These are phyloP conservation scores for Sebastes jordani DNA, from an alignment of 2,797 vertebrate genomes.

Conservation along the genomic window DNA sequence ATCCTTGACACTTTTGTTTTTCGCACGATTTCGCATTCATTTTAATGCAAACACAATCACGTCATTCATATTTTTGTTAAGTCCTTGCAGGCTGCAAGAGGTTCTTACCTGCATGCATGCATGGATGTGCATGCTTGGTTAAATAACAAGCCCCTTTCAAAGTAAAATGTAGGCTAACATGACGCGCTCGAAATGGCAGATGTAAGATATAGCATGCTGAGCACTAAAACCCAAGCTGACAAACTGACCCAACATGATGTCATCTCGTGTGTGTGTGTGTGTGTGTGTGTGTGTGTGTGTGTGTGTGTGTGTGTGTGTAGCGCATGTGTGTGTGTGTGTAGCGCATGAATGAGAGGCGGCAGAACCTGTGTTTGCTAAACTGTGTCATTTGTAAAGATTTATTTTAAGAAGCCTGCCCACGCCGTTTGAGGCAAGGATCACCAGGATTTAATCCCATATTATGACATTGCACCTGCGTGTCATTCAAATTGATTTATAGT, in stretches of 20 bases:
- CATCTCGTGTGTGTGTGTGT: constrained; percentile 51
- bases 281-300: no score
- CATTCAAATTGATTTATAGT: background rate
- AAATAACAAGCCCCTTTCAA: constrained; percentile 33
- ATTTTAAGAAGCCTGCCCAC: constrained; percentile 15
- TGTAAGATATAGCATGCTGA: constrained; percentile 56
- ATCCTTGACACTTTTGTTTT: background rate
- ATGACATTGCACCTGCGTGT: constrained; percentile 23
- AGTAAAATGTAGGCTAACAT: constrained; percentile 51
- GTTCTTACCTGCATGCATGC: background rate
- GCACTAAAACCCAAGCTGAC: constrained; percentile 72
- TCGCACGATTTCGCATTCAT: background rate
- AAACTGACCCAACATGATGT: constrained; percentile 81
- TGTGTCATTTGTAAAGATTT: constrained; percentile 45
- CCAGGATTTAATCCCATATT: background rate
- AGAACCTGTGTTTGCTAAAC: constrained; percentile 50
- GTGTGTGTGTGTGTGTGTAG: constrained; percentile 10
- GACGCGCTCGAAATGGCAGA: constrained; percentile 69
- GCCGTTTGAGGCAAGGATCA: background rate
- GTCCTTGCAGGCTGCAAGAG: background rate
- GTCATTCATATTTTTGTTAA: constrained; percentile 8
- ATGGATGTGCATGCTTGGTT: constrained; percentile 9
- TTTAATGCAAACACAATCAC: background rate
- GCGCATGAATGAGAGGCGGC: constrained; percentile 68
- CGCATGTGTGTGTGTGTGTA: constrained; percentile 23